Base-by-base conservation (phyloP, 2,888 invertebrate genomes). In the Cephus nigrinus region DNA sequence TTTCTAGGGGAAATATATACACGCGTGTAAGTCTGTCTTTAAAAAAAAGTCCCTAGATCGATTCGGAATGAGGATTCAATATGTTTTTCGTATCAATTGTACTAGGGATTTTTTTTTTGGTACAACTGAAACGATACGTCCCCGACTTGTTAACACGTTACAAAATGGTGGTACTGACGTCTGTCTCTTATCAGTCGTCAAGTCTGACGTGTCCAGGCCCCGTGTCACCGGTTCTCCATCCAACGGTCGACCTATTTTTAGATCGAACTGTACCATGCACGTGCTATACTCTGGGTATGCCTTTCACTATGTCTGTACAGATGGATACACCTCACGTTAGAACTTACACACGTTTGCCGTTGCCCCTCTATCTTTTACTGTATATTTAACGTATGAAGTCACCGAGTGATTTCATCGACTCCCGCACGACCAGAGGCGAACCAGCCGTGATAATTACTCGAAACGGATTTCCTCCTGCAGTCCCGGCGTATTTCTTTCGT, bases 171-270 rank as follows among this genome's bases (percentile, higher is more conserved):
- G 15, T 9, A 71, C 71, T 1, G 71, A 71, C 31, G 31, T 71
- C 31, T 71, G 71, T 3, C 32, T 71, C 71, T 71, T 71, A 71
- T 71, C 71, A 33, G 31, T 31, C 71, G 71, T 71, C 71, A 33
- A 31, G 71, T 71, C 32, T 9, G 71, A 32, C 32, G 23, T 33
- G 71, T 33, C 32, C 71, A 32, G 71, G 71, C 31, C 32, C 31
- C 71, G 71, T 71, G 71, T 31, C 71, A 33, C 71, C 32, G 32
- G 71, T 33, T 31, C 71, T 31, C 71, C 12, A 71, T 71, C 71
- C 71, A 33, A 71, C 71, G 0, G 71, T 12, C 31, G 31, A 71
- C 71, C 71, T 71, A 71, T 71, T 71, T 71, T 71, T 71, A 71
- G 31, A 9, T 31, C 55, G 55, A 23, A 55, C 23, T 23, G 15